Conservation (phyloP, 2,888 invertebrate species). For the Tinea trinotella region DNA sequence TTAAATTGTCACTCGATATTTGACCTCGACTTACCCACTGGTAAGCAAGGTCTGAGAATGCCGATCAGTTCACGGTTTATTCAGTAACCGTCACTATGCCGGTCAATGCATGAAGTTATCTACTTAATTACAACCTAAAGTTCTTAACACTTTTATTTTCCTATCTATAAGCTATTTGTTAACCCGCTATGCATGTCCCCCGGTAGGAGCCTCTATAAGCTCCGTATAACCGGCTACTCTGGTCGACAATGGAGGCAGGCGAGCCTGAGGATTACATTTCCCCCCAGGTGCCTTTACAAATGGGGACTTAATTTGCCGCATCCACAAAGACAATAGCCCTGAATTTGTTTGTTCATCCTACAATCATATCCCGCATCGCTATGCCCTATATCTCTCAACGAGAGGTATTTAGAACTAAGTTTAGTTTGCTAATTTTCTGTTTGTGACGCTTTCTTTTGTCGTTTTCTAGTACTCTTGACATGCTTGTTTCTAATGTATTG, state of each 20-base stretch:
- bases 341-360: constrained; percentile 42
- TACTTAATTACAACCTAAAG: neutral
- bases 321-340: constrained; percentile 54
- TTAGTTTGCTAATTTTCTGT: neutral
- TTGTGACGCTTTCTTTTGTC: neutral
- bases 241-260: constrained; percentile 50
- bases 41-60: too few relatives aligned
- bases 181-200: neutral
- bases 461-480: neutral
- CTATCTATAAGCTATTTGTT: constrained; percentile 2
- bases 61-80: too few relatives aligned
- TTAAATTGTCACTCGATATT: too few relatives aligned
- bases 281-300: constrained; percentile 49
- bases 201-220: constrained; percentile 41
- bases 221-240: constrained; percentile 39
- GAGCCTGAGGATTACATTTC: constrained; percentile 48
- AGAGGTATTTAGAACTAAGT: neutral
- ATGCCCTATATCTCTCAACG: neutral
- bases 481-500: too few relatives aligned
- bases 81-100: too few relatives aligned
- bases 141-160: neutral
- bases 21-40: too few relatives aligned
- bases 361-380: constrained; percentile 34
- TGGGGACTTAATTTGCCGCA: constrained; percentile 63
- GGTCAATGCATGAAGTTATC: too few relatives aligned